phyloP scores from a whole-genome alignment of 1,140 invertebrate species.

The Procambarus clarkii region DNA sequence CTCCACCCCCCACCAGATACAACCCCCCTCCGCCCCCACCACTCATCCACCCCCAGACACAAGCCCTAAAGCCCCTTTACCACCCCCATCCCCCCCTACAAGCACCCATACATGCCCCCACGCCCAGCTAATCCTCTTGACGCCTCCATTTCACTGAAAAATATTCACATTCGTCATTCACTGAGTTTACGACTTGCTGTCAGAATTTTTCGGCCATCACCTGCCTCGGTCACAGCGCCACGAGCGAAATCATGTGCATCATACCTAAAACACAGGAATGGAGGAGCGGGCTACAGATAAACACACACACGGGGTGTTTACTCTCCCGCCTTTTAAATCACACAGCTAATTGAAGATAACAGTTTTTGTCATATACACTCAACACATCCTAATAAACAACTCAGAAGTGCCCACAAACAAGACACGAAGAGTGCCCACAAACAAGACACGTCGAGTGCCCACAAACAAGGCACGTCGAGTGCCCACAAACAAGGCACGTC shows the following conservation, averaged over 20 bases:
- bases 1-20: not conserved
- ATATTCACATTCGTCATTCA: not conserved
- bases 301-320: not conserved
- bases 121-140: not conserved
- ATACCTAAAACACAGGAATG: no score
- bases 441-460: no score
- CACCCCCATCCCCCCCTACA: not conserved
- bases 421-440: no score
- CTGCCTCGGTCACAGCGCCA: not conserved
- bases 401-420: no score
- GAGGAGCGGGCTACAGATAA: not conserved
- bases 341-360: not conserved
- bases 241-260: not conserved
- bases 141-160: not conserved
- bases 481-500: no score
- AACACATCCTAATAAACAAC: no score
- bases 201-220: not conserved
- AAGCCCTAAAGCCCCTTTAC: no score
- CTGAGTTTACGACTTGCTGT: not conserved
- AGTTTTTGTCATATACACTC: not conserved
- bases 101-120: not conserved
- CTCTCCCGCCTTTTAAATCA: not conserved
- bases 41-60: not conserved
- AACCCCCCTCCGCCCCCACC: not conserved
- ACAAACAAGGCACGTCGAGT: no score